Conservation (phyloP, 2,888 invertebrate genomes). For the Scelioninae gen. 1 region DNA sequence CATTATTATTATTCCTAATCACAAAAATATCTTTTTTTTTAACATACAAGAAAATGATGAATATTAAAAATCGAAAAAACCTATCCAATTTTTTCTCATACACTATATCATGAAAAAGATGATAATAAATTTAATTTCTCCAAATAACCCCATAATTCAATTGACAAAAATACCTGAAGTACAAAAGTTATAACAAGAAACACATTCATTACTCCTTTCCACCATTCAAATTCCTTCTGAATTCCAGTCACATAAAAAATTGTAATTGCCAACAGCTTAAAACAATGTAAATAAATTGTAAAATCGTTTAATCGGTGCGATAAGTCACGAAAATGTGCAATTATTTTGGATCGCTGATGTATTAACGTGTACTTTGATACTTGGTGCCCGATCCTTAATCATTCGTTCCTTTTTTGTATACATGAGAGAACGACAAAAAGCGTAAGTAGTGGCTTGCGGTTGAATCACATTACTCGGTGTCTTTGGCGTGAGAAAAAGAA, state of each 20-base stretch:
- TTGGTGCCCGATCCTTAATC: neutral
- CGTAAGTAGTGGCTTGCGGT: constrained; percentile 40
- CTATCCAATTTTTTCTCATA: no score
- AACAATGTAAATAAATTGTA: neutral
- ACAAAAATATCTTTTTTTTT: no score
- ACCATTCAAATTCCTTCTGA: no score
- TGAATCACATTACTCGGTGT: constrained; percentile 34
- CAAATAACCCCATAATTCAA: no score
- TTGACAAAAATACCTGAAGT: no score
- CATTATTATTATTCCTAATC: no score
- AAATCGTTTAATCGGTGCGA: neutral
- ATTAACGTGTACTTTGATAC: neutral
- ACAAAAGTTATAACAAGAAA: no score
- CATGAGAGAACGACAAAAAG: constrained; percentile 36
- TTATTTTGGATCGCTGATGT: neutral
- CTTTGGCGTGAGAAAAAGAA: constrained; percentile 66
- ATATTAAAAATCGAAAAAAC: no score
- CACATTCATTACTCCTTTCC: no score
- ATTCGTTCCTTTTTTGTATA: neutral
- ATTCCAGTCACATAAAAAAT: neutral
- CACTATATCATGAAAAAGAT: no score
- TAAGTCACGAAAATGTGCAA: neutral
- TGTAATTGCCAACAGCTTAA: neutral
- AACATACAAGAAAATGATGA: no score
- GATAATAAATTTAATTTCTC: no score